These are phyloP conservation scores for Calameuta filiformis DNA, from an alignment of 2,888 invertebrate genomes.

Conservation along the genomic window DNA sequence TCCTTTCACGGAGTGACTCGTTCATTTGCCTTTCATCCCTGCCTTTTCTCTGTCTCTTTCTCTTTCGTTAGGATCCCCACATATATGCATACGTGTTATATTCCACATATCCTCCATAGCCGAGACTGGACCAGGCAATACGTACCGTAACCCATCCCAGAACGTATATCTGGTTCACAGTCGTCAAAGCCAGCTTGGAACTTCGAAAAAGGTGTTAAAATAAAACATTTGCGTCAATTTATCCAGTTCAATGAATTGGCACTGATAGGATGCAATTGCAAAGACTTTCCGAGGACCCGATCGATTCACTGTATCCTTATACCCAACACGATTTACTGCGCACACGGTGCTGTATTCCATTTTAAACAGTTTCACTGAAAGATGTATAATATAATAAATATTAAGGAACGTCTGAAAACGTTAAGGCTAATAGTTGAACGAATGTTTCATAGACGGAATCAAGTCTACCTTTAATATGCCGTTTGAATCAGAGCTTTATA, in stretches of 20 bases:
- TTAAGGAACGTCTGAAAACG: background rate
- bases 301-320: background rate
- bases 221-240: slow-evolving; percentile 29
- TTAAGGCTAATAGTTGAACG: slow-evolving; percentile 43
- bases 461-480: slow-evolving; percentile 59
- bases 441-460: slow-evolving; percentile 44
- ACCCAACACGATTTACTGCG: background rate
- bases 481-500: slow-evolving; percentile 59
- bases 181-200: slow-evolving; percentile 55
- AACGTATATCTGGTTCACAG: slow-evolving; percentile 53
- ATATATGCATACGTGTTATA: background rate
- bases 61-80: slow-evolving; percentile 7
- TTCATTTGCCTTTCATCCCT: slow-evolving; percentile 64
- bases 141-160: slow-evolving; percentile 17
- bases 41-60: slow-evolving; percentile 30
- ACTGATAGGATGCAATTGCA: background rate
- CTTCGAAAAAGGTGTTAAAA: slow-evolving; percentile 40
- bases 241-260: background rate
- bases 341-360: background rate
- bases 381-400: background rate
- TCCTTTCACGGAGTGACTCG: slow-evolving; percentile 64
- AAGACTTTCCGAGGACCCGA: background rate
- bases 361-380: background rate
- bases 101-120: background rate
- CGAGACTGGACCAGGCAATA: background rate